A percentile compares a stretch with the other conserved stretches of the same genome.
phyloP scores from a whole-genome alignment of 2,888 invertebrate genomes.

The Diarsia brunnea region DNA sequence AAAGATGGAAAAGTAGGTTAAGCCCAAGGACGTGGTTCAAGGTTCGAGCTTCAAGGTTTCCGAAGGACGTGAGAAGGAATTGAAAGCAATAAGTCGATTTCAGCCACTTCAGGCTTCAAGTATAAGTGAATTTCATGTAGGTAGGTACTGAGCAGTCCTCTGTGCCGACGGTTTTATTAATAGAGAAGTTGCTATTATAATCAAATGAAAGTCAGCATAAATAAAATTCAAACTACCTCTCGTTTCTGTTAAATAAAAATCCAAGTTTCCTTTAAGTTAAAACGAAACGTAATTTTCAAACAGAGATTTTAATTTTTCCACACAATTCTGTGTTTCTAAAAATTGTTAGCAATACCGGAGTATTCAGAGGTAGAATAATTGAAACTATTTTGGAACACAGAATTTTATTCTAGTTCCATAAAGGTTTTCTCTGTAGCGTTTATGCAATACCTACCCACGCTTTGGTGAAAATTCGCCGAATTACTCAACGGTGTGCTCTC shows the following conservation, averaged over 20 bases:
- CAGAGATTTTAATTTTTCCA: conserved; percentile 5
- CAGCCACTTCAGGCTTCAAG: conserved; percentile 33
- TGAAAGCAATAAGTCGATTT: conserved; percentile 38
- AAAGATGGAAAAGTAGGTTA: conserved; percentile 29
- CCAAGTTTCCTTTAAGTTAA: background rate
- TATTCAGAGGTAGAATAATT: conserved; percentile 49
- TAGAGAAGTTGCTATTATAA: background rate
- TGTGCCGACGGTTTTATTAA: background rate
- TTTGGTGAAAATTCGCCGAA: conserved; percentile 41
- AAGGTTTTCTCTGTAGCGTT: conserved; percentile 51
- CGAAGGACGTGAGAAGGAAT: conserved; percentile 31
- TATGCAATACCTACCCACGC: conserved; percentile 8
- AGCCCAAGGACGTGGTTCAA: conserved; percentile 42
- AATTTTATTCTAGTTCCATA: conserved; percentile 60
- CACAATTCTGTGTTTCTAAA: conserved; percentile 14
- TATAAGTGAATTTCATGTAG: conserved; percentile 30
- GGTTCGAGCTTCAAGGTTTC: conserved; percentile 38
- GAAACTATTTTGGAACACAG: conserved; percentile 43
- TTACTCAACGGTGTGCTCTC: background rate
- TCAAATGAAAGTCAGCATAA: conserved; percentile 6
- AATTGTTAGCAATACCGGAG: conserved; percentile 29
- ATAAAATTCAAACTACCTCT: conserved; percentile 13
- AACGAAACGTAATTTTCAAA: conserved; percentile 23
- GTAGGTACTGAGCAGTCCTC: background rate
- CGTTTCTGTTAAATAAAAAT: conserved; percentile 4